Evolutionary conservation across 2,113 vertebrate species (phyloP), one percentile per base, ranked within the genome.

Genomic region (Bambusicola thoracicus): DNA sequence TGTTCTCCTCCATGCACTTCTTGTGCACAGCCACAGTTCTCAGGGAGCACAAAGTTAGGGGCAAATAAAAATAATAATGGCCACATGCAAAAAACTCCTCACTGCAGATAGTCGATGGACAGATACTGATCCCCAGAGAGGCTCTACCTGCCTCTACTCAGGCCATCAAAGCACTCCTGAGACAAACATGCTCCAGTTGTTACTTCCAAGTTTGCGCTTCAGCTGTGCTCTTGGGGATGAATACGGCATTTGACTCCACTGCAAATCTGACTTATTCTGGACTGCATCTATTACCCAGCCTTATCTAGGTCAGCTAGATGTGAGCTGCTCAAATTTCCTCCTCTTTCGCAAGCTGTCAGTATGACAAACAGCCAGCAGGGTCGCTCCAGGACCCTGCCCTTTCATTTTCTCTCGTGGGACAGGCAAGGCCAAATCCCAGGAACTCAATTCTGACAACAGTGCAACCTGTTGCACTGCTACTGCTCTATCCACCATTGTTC

Each of bases 361-460:
- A 29, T 22, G 44, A 74, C 21, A 16, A 78, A 88, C 21, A 73
- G 29, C 9, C 75, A 46, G 34, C 9, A 18, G 19, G 32, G 30
- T 62, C 46, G 40, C 49, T 30, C 22, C n/a, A 43, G 36, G 24
- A 63, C 29, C 25, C 38, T 81, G 65, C 13, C 56, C 58, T 27
- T 66, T 21, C 32, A 9, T 43, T 83, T 69, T 61, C 43, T 44
- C 14, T 62, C 32, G 58, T 0, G 0, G 46, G 8, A 62, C 8
- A 51, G 34, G 29, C 2, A 4, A 94, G 16, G 29, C 15, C 46
- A 75, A 79, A 81, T 7, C 51, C 44, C 70, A 34, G 41, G 56
- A 86, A 84, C 58, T 6, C 18, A 58, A 17, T 66, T 41, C 49
- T 51, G n/a, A 13, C 34, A 80, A 69, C 0, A 41, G 41, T 8